These are phyloP conservation scores for Noctilio leporinus DNA, from an alignment of 2,113 vertebrate genomes.

Conservation along the genomic window DNA sequence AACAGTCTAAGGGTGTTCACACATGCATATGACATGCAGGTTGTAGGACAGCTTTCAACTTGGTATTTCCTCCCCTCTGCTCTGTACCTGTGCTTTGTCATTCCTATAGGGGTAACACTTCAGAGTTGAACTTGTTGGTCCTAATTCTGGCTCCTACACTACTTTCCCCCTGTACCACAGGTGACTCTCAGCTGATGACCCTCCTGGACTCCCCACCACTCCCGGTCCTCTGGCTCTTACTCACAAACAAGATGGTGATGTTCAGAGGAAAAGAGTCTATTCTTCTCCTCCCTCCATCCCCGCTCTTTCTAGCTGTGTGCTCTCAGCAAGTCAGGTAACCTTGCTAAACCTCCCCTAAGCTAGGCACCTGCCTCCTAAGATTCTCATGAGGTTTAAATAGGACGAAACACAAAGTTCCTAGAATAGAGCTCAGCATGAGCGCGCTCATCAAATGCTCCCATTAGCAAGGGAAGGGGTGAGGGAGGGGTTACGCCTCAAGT, in stretches of 20 bases:
- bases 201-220: not conserved
- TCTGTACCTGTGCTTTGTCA: not conserved
- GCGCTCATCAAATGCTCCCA: not conserved
- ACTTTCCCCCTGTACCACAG: not conserved
- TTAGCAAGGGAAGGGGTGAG: not conserved
- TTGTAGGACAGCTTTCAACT: not conserved
- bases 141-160: not conserved
- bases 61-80: not conserved
- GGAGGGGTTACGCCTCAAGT: not conserved
- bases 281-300: not conserved
- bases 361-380: not conserved
- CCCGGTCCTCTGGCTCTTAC: not conserved
- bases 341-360: not conserved
- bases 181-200: not conserved
- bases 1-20: not conserved
- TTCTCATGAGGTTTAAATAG: not conserved
- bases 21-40: not conserved
- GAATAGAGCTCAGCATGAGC: not conserved
- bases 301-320: not conserved
- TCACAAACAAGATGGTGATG: not conserved
- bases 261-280: not conserved
- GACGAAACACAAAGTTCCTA: not conserved
- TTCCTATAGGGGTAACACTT: not conserved
- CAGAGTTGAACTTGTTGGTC: not conserved
- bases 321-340: not conserved